Evolutionary conservation across 2,797 vertebrate species (phyloP), one percentile per base, ranked within the genome.

Genomic region (Diplodus sargus): DNA sequence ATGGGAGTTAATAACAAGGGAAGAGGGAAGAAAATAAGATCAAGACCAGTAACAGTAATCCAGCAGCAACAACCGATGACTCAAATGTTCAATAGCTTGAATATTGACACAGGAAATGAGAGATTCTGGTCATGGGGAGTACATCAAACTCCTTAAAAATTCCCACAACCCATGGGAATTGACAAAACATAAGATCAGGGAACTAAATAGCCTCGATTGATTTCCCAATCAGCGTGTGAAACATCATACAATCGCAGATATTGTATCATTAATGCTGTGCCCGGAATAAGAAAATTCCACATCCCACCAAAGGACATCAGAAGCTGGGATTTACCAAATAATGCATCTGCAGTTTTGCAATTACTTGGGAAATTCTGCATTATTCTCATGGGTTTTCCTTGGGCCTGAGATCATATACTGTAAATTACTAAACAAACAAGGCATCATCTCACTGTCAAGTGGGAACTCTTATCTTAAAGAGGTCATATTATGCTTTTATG

Each of bases 101-200:
- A 76, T 54, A 59, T 56, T 60, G 45, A 59, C 13, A 73, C 82
- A 78, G 75, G 80, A 88, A 83, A 85, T 85, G 14, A 53, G 82
- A 78, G 34, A 39, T 61, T 62, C 42, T 4, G 49, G 62, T 62
- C 48, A 51, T 30, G 66, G 45, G 56, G 39, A 49, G 15, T 16
- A 54, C 14, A 53, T 63, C 64, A 51, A 51, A 28, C 57, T 30
- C 39, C 18, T 57, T 16, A 43, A 43, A 72, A 65, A 43, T 3
- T 51, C 53, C 49, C 59, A 59, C 25, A 76, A 66, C 34, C 15
- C 34, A 75, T 53, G 57, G n/a, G 66, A 70, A 79, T 9, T 53
- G 42, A 63, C 63, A 66, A 76, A 69, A 52, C 6, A 30, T 58
- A 61, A 47, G 20, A 62, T 77, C 67, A 42, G 23, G 45, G 18